Evolutionary conservation across 2,113 vertebrate species (phyloP).

Genomic region (Castor canadensis): DNA sequence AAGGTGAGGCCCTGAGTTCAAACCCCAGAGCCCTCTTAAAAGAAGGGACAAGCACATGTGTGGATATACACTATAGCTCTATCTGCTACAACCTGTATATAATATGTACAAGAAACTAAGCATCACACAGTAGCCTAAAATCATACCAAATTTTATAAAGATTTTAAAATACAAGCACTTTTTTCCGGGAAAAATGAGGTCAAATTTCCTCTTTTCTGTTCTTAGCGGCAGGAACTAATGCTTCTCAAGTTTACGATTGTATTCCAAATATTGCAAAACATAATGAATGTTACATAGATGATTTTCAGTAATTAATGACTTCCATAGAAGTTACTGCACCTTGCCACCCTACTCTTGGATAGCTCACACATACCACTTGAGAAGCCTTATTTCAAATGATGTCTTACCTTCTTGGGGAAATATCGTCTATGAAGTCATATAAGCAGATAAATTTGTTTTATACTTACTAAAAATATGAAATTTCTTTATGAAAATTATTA

Average conservation of each 20-base stretch:
- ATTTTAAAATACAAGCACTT: conserved; percentile 16
- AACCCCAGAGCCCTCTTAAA: too few relatives aligned
- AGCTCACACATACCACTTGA: background rate
- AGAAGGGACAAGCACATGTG: too few relatives aligned
- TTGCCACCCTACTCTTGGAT: background rate
- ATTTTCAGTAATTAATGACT: background rate
- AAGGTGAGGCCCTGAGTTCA: too few relatives aligned
- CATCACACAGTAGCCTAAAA: background rate
- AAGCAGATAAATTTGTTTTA: conserved; percentile 8
- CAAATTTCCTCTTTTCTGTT: background rate
- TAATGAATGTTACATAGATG: background rate
- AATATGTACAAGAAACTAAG: background rate
- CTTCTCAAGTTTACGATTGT: background rate
- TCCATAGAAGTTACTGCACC: background rate
- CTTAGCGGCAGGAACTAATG: background rate
- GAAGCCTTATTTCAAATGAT: background rate
- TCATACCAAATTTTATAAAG: background rate
- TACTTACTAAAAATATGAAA: conserved; percentile 27
- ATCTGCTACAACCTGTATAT: background rate
- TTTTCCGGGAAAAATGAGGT: background rate
- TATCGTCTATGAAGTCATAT: background rate
- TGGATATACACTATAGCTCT: background rate
- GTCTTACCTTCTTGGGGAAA: background rate
- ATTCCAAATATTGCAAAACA: too few relatives aligned
- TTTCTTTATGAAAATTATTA: background rate